These are phyloP conservation scores for Paramormyrops kingsleyae DNA, from an alignment of 2,113 vertebrate genomes.

Conservation along the genomic window DNA sequence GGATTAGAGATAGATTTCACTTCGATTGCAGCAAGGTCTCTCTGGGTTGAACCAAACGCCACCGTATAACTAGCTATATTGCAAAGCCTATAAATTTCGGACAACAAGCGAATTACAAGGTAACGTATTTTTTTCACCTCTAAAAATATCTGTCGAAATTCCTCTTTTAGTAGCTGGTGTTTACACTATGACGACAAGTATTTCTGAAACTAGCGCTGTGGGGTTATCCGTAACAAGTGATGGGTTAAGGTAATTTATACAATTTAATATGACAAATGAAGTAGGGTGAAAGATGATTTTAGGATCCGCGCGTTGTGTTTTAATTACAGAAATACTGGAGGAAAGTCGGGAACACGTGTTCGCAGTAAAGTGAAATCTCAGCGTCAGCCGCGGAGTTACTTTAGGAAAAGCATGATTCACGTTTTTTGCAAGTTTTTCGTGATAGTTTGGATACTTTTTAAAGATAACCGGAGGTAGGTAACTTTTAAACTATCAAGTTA, in stretches of 20 bases:
- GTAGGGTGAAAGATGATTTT: not conserved
- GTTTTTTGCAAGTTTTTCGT: not conserved
- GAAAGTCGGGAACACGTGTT: slow-evolving; percentile 4
- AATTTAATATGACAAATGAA: not conserved
- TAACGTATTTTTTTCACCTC: slow-evolving; percentile 36
- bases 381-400: not conserved
- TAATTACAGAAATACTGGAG: not conserved
- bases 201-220: not conserved
- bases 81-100: slow-evolving; percentile 32
- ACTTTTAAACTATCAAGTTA: not conserved
- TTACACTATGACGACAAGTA: slow-evolving; percentile 36
- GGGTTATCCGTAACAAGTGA: not conserved
- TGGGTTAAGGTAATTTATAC: too few species aligned
- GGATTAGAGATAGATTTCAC: slow-evolving; percentile 49
- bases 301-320: not conserved
- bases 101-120: slow-evolving; percentile 50
- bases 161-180: slow-evolving; percentile 37
- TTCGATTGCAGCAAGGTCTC: slow-evolving; percentile 37
- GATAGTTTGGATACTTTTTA: not conserved
- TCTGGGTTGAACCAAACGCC: slow-evolving; percentile 29
- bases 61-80: slow-evolving; percentile 24
- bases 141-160: slow-evolving; percentile 48
- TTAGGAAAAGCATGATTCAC: not conserved
- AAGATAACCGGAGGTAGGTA: not conserved
- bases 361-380: not conserved